Evolutionary conservation across 2,797 vertebrate genomes (phyloP), one percentile per base, ranked within the genome.

Genomic region (Potorous gilbertii): DNA sequence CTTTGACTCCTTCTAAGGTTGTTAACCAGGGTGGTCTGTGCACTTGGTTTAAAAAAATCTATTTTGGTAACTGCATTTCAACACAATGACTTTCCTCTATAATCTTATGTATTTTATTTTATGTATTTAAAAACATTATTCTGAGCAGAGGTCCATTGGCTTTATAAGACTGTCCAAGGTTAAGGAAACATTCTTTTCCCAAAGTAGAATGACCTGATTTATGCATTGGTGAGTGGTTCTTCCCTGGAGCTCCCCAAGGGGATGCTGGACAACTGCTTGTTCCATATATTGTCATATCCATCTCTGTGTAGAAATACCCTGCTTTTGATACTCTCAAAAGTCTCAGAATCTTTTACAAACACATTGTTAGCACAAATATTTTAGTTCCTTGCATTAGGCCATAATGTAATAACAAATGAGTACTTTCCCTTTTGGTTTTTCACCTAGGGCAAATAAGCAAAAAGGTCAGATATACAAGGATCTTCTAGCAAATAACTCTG

Each of bases 381-480:
- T 74, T 40, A 59, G 92, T 55, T 97, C 16, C 57, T 96, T 94
- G 34, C 57, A 91, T 91, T 94, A 91, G 74, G 40, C 74, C 74
- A 40, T 94, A 87, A 93, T 90, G 40, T 87, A 40, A 59, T 16
- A 94, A 34, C 55, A 95, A 92, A 56, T 91, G 13, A 27, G 34
- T 92, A 93, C 54, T 1, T n/a, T 1, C 29, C 40, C 21, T 50
- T 87, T 87, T 50, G 21, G 40, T 52, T 56, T 94, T 92, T 14
- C 24, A 94, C 18, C 34, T 92, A 92, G 96, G 59, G 13, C 56
- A 91, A 93, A 62, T 24, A 2, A 9, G 46, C 54, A 56, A 90
- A 40, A 55, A 59, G 31, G 34, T 50, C 57, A 93, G 59, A 90
- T 29, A 12, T 0, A 66, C 50, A 14, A 94, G 92, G 93, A 8